Conservation (phyloP, 2,888 invertebrate species). For the Aspidiotus rigidus region DNA sequence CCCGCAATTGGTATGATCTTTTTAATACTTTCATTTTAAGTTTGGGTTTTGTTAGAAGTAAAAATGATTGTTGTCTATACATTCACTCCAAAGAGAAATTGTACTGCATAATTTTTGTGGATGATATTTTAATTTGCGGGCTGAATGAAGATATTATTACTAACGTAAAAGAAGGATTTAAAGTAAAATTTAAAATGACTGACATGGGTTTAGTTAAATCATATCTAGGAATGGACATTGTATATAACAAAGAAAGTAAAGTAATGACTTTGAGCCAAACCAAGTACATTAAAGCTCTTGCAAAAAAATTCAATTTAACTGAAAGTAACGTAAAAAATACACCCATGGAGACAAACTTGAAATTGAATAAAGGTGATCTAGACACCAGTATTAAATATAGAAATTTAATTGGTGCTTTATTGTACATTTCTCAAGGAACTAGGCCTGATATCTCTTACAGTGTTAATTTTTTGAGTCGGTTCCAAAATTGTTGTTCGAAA, state of each 20-base stretch:
- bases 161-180: constrained; percentile 3
- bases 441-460: not conserved
- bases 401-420: constrained; percentile 8
- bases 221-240: constrained; percentile 13
- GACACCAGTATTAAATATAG: not conserved
- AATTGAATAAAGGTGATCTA: not conserved
- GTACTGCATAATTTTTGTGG: constrained; percentile 28
- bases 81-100: not conserved
- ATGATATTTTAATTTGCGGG: constrained; percentile 25
- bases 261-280: not conserved
- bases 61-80: constrained; percentile 2
- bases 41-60: constrained; percentile 33
- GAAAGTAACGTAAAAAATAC: not conserved
- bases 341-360: constrained; percentile 2
- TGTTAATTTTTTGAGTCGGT: constrained; percentile 3
- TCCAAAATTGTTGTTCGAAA: not conserved
- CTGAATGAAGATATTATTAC: no score
- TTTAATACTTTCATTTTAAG: constrained; percentile 36
- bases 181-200: no score
- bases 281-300: not conserved
- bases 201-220: constrained; percentile 5
- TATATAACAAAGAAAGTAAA: not conserved
- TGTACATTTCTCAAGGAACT: not conserved
- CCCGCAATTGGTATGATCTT: constrained; percentile 37
- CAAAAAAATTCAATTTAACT: not conserved